phyloP scores from a whole-genome alignment of 2,113 vertebrate species.

The Regulus satrapa region DNA sequence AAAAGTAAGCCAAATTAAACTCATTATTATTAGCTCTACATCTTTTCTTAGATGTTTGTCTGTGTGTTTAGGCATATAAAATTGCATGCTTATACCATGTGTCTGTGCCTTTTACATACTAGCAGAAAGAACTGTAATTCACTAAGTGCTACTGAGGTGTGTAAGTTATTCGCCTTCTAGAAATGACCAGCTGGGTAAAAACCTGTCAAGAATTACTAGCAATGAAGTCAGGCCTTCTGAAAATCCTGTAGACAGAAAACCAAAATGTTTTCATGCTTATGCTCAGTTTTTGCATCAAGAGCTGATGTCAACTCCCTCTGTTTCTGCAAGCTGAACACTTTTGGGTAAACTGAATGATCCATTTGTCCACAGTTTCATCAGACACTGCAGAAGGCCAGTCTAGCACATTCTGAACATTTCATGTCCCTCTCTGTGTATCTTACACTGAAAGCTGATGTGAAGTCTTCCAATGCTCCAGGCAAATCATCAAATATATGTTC shows the following conservation, averaged over 20 bases:
- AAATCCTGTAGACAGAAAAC: not conserved
- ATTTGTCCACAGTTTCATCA: not conserved
- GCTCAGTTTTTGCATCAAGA: not conserved
- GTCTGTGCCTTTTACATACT: not conserved
- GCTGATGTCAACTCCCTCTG: not conserved
- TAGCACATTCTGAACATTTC: not conserved
- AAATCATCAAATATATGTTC: not conserved
- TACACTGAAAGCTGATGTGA: not conserved
- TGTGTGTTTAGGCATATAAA: not conserved
- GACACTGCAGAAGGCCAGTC: not conserved
- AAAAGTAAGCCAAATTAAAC: not conserved
- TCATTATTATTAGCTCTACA: not conserved
- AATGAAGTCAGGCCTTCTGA: not conserved
- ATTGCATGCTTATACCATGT: fast-evolving
- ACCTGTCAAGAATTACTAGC: not conserved
- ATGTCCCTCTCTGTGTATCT: not conserved
- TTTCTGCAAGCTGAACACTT: not conserved
- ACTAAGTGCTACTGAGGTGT: not conserved
- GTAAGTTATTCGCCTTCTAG: not conserved
- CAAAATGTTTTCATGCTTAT: not conserved
- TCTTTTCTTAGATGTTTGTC: not conserved
- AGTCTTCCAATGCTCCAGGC: not conserved
- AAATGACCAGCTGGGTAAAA: not conserved
- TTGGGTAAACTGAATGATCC: not conserved
- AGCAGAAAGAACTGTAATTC: not conserved